A percentile compares a stretch with the other conserved stretches of the same genome.
Evolutionary conservation across 2,113 vertebrate genomes (phyloP).

Genomic region (Podarcis raffonei): DNA sequence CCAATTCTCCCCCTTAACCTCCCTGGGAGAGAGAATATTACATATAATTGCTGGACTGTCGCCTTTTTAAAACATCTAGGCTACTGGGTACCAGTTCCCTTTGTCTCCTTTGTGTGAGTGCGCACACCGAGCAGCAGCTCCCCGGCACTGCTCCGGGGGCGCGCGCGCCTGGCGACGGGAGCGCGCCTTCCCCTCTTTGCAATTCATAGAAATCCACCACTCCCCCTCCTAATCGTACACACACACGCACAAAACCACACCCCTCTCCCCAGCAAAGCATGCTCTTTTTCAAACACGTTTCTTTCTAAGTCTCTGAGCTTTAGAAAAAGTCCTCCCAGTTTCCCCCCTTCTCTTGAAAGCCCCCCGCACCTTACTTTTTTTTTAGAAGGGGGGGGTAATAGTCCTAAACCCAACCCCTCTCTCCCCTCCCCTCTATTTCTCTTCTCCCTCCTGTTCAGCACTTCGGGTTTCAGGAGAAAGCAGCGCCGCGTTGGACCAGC

Average conservation of each 20-base stretch:
- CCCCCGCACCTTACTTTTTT: no score
- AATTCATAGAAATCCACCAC: background rate
- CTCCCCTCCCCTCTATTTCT: background rate
- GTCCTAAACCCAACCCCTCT: background rate
- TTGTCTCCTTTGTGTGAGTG: constrained; percentile 61
- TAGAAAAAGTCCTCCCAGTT: constrained; percentile 4
- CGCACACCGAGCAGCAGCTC: constrained; percentile 19
- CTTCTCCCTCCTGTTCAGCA: no score
- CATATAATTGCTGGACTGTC: background rate
- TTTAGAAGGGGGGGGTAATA: no score
- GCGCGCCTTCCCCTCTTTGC: background rate
- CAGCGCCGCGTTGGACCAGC: background rate
- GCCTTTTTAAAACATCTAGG: background rate
- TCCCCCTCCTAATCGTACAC: background rate
- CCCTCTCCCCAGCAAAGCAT: background rate
- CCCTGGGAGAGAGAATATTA: no score
- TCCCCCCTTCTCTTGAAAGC: background rate
- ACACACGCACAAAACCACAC: background rate
- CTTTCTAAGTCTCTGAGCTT: constrained; percentile 16
- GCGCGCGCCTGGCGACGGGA: background rate
- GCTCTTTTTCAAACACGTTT: background rate
- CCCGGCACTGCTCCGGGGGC: constrained; percentile 18
- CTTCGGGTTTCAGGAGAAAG: no score
- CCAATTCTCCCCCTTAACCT: no score
- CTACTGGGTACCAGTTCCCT: constrained; percentile 45